These are phyloP conservation scores for Pygoscelis antarcticus DNA, from an alignment of 2,113 vertebrate species.

Conservation along the genomic window DNA sequence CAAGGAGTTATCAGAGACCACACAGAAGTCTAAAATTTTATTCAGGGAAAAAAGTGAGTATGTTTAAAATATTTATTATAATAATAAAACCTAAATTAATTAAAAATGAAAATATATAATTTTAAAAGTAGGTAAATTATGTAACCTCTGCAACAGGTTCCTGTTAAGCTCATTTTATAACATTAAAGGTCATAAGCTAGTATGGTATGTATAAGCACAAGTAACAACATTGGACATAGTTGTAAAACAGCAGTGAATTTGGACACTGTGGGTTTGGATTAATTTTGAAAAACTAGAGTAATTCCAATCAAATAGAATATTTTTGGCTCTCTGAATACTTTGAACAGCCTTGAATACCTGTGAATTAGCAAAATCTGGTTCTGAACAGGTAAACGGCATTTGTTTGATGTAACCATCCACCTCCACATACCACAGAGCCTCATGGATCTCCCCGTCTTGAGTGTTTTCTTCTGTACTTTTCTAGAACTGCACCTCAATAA, in stretches of 20 bases:
- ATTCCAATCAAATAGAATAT: not conserved
- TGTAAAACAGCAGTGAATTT: not conserved
- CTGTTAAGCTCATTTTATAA: not conserved
- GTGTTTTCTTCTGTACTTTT: not conserved
- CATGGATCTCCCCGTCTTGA: not conserved
- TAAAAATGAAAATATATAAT: not conserved
- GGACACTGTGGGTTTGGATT: not conserved
- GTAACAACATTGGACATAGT: not conserved
- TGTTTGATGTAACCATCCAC: not conserved
- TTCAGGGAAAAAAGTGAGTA: not conserved
- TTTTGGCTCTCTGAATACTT: not conserved
- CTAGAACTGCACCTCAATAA: not conserved
- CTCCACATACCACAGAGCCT: not conserved
- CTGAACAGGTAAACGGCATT: not conserved
- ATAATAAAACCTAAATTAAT: not conserved
- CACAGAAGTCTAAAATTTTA: not conserved
- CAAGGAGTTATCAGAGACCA: not conserved
- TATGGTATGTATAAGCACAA: not conserved
- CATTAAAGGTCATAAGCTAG: not conserved
- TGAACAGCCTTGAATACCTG: not conserved
- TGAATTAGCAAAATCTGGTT: not conserved
- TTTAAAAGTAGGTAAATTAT: not conserved
- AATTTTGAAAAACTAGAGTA: not conserved
- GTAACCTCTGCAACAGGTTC: not conserved
- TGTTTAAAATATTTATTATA: not conserved